A percentile compares a stretch with the other conserved stretches of the same genome.
These are phyloP conservation scores for Aporrectodea caliginosa DNA, from an alignment of 1,140 invertebrate genomes.

Conservation along the genomic window DNA sequence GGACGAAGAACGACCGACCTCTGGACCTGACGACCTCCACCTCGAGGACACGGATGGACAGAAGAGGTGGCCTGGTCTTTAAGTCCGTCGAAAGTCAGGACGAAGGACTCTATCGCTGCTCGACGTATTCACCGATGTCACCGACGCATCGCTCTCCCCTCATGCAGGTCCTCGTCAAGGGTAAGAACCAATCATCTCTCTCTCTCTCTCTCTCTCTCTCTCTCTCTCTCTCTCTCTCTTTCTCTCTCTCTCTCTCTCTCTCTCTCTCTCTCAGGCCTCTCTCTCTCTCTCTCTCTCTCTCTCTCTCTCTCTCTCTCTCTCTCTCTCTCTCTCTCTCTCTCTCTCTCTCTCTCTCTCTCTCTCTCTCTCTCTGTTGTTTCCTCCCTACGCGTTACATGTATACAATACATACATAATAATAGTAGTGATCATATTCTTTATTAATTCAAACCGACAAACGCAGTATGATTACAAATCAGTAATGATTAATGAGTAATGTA, in stretches of 20 bases:
- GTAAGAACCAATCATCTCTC: neutral
- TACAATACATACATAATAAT: no score
- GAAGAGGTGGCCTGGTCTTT: neutral
- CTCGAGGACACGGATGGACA: neutral
- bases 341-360: neutral
- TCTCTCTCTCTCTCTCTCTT: neutral
- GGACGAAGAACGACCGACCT: neutral
- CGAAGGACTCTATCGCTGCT: neutral
- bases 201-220: neutral
- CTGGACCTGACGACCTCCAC: neutral
- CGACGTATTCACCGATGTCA: neutral
- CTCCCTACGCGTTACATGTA: no score
- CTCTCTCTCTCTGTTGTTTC: neutral
- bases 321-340: slow-evolving; percentile 1
- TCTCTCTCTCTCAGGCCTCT: neutral
- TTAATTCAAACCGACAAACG: no score
- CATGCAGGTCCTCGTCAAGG: neutral
- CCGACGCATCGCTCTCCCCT: neutral
- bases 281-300: neutral
- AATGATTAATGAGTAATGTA: no score
- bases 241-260: neutral
- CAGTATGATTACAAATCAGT: no score
- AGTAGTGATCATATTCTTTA: no score
- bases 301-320: slow-evolving; percentile 1
- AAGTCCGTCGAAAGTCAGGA: neutral